Conservation (phyloP, 1,140 invertebrate genomes). For the Stegodyphus mimosarum region DNA sequence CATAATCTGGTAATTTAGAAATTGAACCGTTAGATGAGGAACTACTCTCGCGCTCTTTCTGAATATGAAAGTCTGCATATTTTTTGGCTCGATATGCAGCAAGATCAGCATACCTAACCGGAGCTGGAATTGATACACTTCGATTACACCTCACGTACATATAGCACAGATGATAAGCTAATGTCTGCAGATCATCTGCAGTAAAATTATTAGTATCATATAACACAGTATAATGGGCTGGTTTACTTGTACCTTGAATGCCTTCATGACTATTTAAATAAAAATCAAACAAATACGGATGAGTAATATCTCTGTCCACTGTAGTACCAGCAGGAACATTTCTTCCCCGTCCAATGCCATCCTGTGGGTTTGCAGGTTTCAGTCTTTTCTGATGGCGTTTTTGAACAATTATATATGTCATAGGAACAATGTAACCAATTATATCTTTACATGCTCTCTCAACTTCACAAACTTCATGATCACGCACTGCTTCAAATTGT, state of each 20-base stretch:
- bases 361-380: constrained; percentile 59
- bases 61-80: constrained; percentile 33
- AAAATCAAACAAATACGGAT: constrained; percentile 85
- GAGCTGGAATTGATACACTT: constrained; percentile 64
- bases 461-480: constrained; percentile 61
- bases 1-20: background rate
- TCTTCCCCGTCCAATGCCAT: constrained; percentile 64
- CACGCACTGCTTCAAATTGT: constrained; percentile 67
- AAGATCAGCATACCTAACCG: constrained; percentile 65
- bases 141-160: constrained; percentile 60
- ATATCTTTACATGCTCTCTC: constrained; percentile 39
- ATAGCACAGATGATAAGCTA: constrained; percentile 64
- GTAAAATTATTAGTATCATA: constrained; percentile 62
- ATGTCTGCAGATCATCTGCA: constrained; percentile 60
- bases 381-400: constrained; percentile 62
- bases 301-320: constrained; percentile 84
- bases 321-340: constrained; percentile 88
- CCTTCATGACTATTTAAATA: constrained; percentile 79
- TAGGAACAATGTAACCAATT: constrained; percentile 24
- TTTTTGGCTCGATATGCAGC: constrained; percentile 63
- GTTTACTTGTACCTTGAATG: constrained; percentile 68
- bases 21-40: background rate
- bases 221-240: constrained; percentile 63
- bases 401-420: constrained; percentile 64
- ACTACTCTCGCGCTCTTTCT: background rate